A percentile compares a stretch with the other conserved stretches of the same genome.
These are phyloP conservation scores for Buceros bicornis DNA, from an alignment of 2,797 vertebrate species.

Conservation along the genomic window DNA sequence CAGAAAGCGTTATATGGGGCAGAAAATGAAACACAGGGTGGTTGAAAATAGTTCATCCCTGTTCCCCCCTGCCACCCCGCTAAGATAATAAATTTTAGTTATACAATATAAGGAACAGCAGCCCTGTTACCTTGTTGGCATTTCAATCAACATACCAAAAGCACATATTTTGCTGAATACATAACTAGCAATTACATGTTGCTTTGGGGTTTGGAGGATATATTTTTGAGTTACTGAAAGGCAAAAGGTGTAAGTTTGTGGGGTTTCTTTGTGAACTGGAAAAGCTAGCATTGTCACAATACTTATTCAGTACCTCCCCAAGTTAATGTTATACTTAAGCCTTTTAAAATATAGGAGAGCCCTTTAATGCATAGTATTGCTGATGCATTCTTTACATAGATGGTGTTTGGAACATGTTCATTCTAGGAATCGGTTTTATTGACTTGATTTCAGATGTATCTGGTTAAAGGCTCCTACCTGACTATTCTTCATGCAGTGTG, in stretches of 20 bases:
- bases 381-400: background rate
- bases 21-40: background rate
- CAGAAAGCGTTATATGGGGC: background rate
- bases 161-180: background rate
- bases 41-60: background rate
- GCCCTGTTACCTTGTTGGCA: background rate
- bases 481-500: background rate
- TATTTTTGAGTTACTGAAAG: background rate
- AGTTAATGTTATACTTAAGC: background rate
- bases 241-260: background rate
- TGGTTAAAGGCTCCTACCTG: background rate
- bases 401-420: background rate
- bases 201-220: background rate
- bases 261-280: background rate
- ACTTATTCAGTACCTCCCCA: background rate
- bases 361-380: background rate
- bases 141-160: background rate
- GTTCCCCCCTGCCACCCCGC: no score
- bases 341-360: background rate
- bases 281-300: background rate
- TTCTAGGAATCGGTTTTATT: background rate
- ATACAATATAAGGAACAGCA: background rate
- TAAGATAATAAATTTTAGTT: accelerated
- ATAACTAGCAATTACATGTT: background rate
- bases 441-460: background rate